Conservation (phyloP, 2,797 vertebrate genomes). For the Hippopotamyrus pictus region DNA sequence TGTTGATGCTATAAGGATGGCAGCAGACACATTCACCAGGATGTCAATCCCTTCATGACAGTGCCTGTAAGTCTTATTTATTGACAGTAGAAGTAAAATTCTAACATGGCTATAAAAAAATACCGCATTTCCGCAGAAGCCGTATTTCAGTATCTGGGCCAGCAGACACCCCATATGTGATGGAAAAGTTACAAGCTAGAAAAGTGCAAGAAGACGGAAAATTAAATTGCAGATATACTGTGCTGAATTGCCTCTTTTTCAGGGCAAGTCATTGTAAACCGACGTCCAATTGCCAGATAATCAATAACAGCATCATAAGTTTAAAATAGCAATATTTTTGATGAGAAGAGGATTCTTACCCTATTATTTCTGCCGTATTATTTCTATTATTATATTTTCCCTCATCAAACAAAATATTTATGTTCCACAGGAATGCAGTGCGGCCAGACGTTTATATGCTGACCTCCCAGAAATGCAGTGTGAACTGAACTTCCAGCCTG, state of each 20-base stretch:
- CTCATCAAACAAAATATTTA: neutral
- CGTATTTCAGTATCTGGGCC: neutral
- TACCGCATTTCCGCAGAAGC: neutral
- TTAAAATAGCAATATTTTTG: neutral
- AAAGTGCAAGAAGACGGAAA: neutral
- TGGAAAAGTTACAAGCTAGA: neutral
- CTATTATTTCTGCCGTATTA: neutral
- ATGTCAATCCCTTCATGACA: conserved; percentile 1
- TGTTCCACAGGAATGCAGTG: neutral
- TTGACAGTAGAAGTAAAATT: neutral
- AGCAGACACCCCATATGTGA: neutral
- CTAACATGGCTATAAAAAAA: neutral
- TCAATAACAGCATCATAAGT: neutral
- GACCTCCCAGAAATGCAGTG: neutral
- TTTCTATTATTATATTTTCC: neutral
- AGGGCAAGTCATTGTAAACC: neutral
- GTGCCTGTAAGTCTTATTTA: neutral
- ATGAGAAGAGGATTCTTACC: neutral
- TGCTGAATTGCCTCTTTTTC: neutral
- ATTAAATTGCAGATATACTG: neutral
- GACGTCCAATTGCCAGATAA: neutral
- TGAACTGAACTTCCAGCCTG: conserved; percentile 2
- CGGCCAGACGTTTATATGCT: neutral
- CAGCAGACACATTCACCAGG: neutral
- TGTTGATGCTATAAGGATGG: neutral